Percentiles rank a stretch among this genome's conserved stretches.
Conservation (phyloP, 2,113 vertebrate species). For the Ardeotis arabs region DNA sequence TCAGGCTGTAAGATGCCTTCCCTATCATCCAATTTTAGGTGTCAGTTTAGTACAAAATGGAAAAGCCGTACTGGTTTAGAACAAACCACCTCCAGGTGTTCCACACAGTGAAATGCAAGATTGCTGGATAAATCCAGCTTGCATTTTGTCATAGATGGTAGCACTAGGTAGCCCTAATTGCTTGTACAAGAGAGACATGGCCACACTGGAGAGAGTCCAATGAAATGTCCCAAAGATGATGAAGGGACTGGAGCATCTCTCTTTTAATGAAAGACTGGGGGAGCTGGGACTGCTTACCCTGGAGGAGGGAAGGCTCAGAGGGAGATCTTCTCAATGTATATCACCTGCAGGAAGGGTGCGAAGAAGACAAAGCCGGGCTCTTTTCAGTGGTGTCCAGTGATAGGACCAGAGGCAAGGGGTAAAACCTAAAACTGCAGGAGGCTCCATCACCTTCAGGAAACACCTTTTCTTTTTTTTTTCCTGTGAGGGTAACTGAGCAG, state of each 20-base stretch:
- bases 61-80: not conserved
- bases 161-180: not conserved
- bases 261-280: not conserved
- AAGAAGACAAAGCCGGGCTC: not conserved
- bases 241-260: not conserved
- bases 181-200: not conserved
- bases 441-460: not conserved
- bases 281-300: not conserved
- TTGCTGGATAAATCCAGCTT: not conserved
- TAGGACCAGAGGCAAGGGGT: not conserved
- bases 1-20: not conserved
- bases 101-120: not conserved
- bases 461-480: not conserved
- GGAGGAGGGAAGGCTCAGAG: not conserved
- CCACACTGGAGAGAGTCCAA: not conserved
- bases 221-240: not conserved
- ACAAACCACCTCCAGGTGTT: not conserved
- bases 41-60: not conserved
- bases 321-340: not conserved
- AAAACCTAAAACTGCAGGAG: not conserved
- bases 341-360: not conserved
- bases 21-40: not conserved
- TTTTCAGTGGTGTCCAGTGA: not conserved
- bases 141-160: not conserved
- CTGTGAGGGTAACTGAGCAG: not conserved